Percentiles rank a stretch among this genome's conserved stretches.
Evolutionary conservation across 2,113 vertebrate genomes (phyloP).

Genomic region (Cinclus cinclus): DNA sequence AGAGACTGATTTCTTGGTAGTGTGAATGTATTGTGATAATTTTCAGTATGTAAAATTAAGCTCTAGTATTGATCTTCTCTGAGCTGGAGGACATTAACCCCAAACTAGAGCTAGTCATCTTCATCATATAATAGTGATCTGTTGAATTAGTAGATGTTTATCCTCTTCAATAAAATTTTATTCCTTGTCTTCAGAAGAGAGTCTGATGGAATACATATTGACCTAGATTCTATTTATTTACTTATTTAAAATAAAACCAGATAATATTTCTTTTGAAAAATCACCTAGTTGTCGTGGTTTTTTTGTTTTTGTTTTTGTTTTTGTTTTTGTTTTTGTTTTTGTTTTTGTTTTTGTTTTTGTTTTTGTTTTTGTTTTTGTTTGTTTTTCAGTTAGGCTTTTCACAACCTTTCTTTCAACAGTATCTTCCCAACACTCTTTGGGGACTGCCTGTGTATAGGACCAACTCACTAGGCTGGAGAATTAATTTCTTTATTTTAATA

Average conservation of each 20-base stretch:
- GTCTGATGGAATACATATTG: not conserved
- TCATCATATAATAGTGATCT: not conserved
- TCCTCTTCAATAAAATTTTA: not conserved
- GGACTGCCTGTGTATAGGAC: not conserved
- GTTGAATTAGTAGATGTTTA: not conserved
- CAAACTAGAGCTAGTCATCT: not conserved
- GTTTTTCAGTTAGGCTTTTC: not conserved
- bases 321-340: too few relatives aligned
- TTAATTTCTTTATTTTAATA: not conserved
- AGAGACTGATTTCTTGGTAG: not conserved
- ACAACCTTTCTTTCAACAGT: not conserved
- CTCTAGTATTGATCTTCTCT: not conserved
- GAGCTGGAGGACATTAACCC: not conserved
- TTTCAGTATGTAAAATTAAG: not conserved
- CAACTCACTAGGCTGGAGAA: not conserved
- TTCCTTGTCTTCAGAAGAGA: not conserved
- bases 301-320: too few relatives aligned
- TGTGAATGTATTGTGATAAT: not conserved
- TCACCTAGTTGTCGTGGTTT: rapidly evolving
- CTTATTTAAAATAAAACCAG: not conserved
- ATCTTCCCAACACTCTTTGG: not conserved
- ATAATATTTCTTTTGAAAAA: not conserved
- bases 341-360: too few relatives aligned
- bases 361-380: not conserved
- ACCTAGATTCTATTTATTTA: not conserved